Base-by-base conservation (phyloP, 2,888 invertebrate genomes). In the Drosophila barbarae region DNA sequence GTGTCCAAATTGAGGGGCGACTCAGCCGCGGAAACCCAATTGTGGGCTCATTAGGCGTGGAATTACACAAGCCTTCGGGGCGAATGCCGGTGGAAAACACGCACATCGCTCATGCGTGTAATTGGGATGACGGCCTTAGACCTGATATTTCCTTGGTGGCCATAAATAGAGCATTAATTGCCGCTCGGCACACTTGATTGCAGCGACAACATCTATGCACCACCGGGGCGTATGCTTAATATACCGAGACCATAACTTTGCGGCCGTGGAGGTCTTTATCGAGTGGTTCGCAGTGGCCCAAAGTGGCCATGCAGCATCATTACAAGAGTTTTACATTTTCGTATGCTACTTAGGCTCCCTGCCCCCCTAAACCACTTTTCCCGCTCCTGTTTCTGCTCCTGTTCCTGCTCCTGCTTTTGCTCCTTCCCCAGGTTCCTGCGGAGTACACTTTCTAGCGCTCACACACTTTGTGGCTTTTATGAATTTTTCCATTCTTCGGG, bases 251-350 rank as follows among this genome's bases (percentile, higher is more conserved):
- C 39, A 42, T 49, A 47, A 51, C 46, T 46, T 55, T 32, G 41
- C 38, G 47, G 44, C 32, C 35, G 38, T 63, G 64, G 50, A 30
- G 55, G 26, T 28, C 35, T 23, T 23, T 35, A 26, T 35, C 35
- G 28, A 46, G 47, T 36, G 47, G 35, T 26, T 46, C 12, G 7
- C 13, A 21, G 46, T 38, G 44, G 35, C 44, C 36, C 54, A 46
- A 38, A 56, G 46, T 60, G 50, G 59, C 26, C 12, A 9, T 35
- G 47, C 49, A 44, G 64, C 46, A 52, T 46, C 60, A 69, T 76
- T 67, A 76, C 71, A 77, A 76, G 80, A 83, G 80, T 80, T 80
- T 80, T 75, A 77, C 75, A 75, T 77, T 79, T 71, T 65, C 23
- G 59, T 57, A 41, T 49, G 56, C 57, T 63, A 68, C 74, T 74